phyloP scores from a whole-genome alignment of 1,140 invertebrate species.

The Drosophila lacertosa region DNA sequence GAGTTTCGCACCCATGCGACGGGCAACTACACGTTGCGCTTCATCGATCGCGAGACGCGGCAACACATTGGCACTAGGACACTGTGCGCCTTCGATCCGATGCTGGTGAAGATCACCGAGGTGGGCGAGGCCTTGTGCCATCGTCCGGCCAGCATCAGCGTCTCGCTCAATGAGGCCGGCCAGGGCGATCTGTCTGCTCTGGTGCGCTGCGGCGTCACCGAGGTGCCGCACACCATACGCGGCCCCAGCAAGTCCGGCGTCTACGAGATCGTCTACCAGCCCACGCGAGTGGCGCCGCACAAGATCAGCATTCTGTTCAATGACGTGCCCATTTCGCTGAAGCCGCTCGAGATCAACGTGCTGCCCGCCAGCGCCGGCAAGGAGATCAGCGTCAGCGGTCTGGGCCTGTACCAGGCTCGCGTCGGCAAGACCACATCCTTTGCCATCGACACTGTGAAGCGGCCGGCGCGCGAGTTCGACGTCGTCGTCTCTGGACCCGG shows the following conservation, averaged over 20 bases:
- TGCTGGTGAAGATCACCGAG: conserved; percentile 90
- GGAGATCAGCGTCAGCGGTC: conserved; percentile 87
- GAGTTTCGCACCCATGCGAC: conserved; percentile 86
- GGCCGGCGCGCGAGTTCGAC: conserved; percentile 94
- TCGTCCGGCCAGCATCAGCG: conserved; percentile 89
- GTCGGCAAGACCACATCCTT: conserved; percentile 93
- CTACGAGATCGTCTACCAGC: conserved; percentile 94
- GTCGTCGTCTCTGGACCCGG: conserved; percentile 95
- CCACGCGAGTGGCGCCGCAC: conserved; percentile 91
- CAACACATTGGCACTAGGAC: conserved; percentile 85
- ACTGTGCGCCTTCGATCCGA: conserved; percentile 94
- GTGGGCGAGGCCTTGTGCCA: conserved; percentile 92
- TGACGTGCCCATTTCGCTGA: conserved; percentile 87
- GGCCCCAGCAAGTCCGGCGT: conserved; percentile 87
- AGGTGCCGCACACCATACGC: conserved; percentile 92
- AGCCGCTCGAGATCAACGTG: conserved; percentile 85
- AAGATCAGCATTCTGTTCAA: conserved; percentile 92
- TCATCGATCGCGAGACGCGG: conserved; percentile 81
- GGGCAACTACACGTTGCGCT: conserved; percentile 85
- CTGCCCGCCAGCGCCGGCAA: conserved; percentile 87
- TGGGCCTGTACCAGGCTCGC: conserved; percentile 92
- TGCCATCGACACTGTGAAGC: conserved; percentile 94
- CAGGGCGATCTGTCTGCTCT: conserved; percentile 91
- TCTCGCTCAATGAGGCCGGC: conserved; percentile 90
- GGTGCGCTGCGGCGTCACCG: conserved; percentile 91